Evolutionary conservation across 2,888 invertebrate genomes (phyloP).

Genomic region (Encarsia formosa): DNA sequence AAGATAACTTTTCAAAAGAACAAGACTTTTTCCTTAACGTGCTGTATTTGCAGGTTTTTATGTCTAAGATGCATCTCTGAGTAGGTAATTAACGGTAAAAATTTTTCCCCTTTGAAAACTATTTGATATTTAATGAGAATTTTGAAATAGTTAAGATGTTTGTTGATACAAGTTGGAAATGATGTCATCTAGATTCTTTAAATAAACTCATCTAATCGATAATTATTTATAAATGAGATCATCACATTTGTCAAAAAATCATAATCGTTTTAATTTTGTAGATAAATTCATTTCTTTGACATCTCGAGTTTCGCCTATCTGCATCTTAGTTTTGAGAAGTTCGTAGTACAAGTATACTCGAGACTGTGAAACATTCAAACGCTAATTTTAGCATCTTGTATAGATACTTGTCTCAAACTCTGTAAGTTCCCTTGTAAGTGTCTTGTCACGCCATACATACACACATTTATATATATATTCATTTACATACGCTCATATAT

Average conservation of each 20-base stretch:
- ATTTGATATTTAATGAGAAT: constrained; percentile 14
- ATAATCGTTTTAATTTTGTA: constrained; percentile 8
- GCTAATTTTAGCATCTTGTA: constrained; percentile 22
- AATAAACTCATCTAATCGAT: too few species aligned
- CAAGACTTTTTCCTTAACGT: background rate
- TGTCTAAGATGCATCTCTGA: constrained; percentile 41
- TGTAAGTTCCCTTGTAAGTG: constrained; percentile 34
- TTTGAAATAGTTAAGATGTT: too few species aligned
- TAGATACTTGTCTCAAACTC: constrained; percentile 29
- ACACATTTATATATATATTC: background rate
- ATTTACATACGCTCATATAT: constrained; percentile 4
- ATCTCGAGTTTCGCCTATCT: constrained; percentile 6
- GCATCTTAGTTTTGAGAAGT: constrained; percentile 11
- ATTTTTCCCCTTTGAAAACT: constrained; percentile 8
- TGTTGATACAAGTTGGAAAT: too few species aligned
- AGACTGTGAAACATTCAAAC: constrained; percentile 17
- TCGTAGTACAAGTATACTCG: constrained; percentile 14
- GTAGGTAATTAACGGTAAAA: constrained; percentile 25
- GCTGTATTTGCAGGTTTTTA: constrained; percentile 40
- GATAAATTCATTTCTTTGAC: constrained; percentile 2
- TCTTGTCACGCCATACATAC: constrained; percentile 11
- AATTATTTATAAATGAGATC: too few species aligned
- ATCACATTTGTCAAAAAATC: constrained; percentile 9
- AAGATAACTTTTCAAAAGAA: too few species aligned
- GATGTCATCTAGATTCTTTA: too few species aligned